These are phyloP conservation scores for Malacoctenus gilli DNA, from an alignment of 2,797 vertebrate genomes.

Conservation along the genomic window DNA sequence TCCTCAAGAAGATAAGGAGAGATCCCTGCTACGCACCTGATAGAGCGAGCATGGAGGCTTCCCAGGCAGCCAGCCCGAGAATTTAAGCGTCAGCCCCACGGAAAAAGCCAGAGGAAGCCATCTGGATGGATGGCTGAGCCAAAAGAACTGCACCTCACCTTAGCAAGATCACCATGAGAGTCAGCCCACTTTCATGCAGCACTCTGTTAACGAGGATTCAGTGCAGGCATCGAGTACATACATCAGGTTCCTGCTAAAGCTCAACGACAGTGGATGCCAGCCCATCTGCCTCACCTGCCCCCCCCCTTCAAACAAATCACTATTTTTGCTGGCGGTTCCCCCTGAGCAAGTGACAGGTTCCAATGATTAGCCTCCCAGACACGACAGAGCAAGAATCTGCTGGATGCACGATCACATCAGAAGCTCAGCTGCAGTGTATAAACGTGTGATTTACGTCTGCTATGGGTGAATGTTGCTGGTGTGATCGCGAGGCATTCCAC, in stretches of 20 bases:
- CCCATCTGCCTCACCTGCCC: conserved; percentile 12
- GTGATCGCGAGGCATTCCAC: conserved; percentile 22
- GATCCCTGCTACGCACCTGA: conserved; percentile 48
- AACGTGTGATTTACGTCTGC: conserved; percentile 57
- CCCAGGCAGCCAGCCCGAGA: conserved; percentile 45
- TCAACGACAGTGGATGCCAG: conserved; percentile 34
- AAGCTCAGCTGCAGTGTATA: conserved; percentile 34
- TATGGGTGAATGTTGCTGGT: conserved; percentile 23
- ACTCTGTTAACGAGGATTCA: conserved; percentile 36
- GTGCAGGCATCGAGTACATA: not conserved
- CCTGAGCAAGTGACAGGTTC: conserved; percentile 24
- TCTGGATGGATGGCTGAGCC: conserved; percentile 38
- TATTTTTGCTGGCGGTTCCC: conserved; percentile 35
- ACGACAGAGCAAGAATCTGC: conserved; percentile 47
- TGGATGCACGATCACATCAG: conserved; percentile 39
- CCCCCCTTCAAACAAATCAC: conserved; percentile 28
- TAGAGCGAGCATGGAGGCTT: conserved; percentile 37
- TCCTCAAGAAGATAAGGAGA: conserved; percentile 47
- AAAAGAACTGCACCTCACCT: conserved; percentile 23
- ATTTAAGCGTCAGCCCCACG: conserved; percentile 27
- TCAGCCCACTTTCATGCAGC: conserved; percentile 16
- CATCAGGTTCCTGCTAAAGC: conserved; percentile 3
- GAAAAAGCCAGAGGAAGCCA: conserved; percentile 35
- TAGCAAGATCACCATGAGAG: conserved; percentile 23
- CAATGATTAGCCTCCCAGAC: conserved; percentile 24